phyloP scores from a whole-genome alignment of 2,113 vertebrate genomes.

The Stegostoma tigrinum region DNA sequence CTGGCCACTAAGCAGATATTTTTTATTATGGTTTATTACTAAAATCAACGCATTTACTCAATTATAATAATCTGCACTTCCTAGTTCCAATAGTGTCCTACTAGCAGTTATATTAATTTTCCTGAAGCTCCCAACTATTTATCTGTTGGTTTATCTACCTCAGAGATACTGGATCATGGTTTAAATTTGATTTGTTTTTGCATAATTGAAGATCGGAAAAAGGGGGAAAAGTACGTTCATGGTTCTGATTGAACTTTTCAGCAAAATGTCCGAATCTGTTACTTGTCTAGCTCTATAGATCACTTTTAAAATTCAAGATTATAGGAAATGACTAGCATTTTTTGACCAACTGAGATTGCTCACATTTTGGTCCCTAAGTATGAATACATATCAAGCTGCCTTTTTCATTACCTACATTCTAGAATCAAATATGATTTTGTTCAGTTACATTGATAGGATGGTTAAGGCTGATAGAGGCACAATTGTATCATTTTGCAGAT shows the following conservation, averaged over 20 bases:
- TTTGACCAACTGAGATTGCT: background rate
- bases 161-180: background rate
- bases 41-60: slow-evolving; percentile 44
- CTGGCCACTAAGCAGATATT: slow-evolving; percentile 62
- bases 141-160: background rate
- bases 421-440: background rate
- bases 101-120: background rate
- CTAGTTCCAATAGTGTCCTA: background rate
- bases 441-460: background rate
- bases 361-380: no score
- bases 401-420: background rate
- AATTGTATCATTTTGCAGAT: background rate
- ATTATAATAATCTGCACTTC: background rate
- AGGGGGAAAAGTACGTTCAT: background rate
- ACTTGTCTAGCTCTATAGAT: background rate
- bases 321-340: background rate
- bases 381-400: background rate
- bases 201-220: background rate
- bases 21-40: slow-evolving; percentile 74
- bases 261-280: background rate
- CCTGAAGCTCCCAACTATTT: background rate
- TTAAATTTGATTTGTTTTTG: background rate
- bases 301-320: background rate
- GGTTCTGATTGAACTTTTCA: background rate
- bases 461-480: background rate